Base-by-base conservation (phyloP, 2,113 vertebrate species). In the Nerophis lumbriciformis region DNA sequence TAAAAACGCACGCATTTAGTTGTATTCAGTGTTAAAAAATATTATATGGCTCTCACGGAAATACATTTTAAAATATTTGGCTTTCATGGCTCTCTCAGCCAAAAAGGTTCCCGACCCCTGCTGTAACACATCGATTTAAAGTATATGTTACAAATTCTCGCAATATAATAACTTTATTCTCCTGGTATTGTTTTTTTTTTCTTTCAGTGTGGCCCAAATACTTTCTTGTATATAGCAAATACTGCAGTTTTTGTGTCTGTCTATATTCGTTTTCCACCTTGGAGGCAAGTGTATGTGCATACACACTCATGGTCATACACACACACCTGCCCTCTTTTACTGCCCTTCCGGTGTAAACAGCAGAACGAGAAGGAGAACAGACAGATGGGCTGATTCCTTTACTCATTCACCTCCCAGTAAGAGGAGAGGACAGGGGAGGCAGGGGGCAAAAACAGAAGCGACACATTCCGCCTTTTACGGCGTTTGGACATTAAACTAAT, bases 341-440 rank as follows among this genome's bases (percentile, higher is more conserved):
- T 80, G 86, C 77, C 87, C 88, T 87, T 85, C 81, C 82, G 86
- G 87, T 86, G 82, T 71, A 60, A 83, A 87, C 84, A 81, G 77
- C 68, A 78, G 79, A 53, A 55, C 63, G 66, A 58, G 62, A 60
- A 75, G 70, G 64, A 77, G 72, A 74, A 76, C 78, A 76, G 76
- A 86, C 88, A 90, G 88, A 90, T 89, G 88, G 88, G 80, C 69
- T 15, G 63, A 83, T 61, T 81, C 71, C 71, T 78, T 72, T 78
- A 66, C 75, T 86, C 65, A 76, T 82, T 79, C 69, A 74, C 82
- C 82, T 75, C 85, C 88, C 75, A 72, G 74, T 37, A 83, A 69
- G 83, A 84, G 69, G 84, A 80, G 85, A 90, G 78, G 89, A 76
- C 83, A 88, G 83, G 72, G 48, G 63, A 35, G 28, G 61, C 50